Evolutionary conservation across 2,888 invertebrate species (phyloP), one percentile per base, ranked within the genome.

Genomic region (Zaprionus bogoriensis): DNA sequence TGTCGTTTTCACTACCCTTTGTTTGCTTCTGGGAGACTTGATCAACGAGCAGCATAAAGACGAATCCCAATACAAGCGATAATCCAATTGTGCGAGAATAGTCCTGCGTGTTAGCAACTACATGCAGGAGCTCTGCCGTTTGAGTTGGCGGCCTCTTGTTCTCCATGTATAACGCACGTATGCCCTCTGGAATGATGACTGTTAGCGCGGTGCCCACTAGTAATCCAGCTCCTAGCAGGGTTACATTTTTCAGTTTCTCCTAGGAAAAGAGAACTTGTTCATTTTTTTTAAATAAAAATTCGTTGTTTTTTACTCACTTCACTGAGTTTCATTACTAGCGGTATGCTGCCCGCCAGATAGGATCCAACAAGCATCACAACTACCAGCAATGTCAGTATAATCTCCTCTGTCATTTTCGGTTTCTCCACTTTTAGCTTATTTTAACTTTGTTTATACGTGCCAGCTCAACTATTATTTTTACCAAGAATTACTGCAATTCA

Each of bases 161-260:
- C 12, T 92, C 92, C 48, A 92, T 92, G 75, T 93, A 94, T 47
- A 97, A 89, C 0, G 97, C 94, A 61, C 98, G 93, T n/a, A 99
- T 96, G 4, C 99, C 99, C 92, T 99, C 99, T 0, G 99, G 99
- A 78, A 99, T 99, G 54, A 99, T 99, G 0, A 99, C 99, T 4
- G 98, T 96, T 27, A 99, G 91, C 0, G 99, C 99, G 23, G 99
- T 99, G 1, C 99, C 99, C 1, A 99, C 98, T 1, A 99, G 93
- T 5, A 99, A 93, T 1, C 99, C 99, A 5, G 99, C 99, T 51
- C 99, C 99, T 70, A 99, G 94, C 10, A 99, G 96, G 23, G 99
- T 98, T 28, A 99, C 95, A 87, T 97, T 93, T 88, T 98, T 96
- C 27, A 99, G 92, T 90, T 98, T 98, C 63, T 97, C 97, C 98